These are phyloP conservation scores for Octonoba sinensis DNA, from an alignment of 2,888 invertebrate species.

Conservation along the genomic window DNA sequence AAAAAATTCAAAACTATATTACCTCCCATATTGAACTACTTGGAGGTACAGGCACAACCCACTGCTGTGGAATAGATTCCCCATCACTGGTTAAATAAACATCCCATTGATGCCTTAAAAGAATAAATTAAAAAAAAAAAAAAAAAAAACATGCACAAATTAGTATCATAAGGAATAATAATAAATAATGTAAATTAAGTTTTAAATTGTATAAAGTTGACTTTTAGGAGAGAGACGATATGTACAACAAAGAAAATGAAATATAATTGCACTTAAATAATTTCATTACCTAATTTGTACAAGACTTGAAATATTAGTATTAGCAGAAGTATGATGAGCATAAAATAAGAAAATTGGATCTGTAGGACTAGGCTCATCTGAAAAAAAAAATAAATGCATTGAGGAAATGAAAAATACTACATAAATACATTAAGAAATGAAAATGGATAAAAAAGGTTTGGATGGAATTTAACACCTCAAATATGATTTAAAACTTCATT, in stretches of 20 bases:
- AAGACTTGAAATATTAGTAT: slow-evolving; percentile 38
- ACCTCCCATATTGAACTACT: slow-evolving; percentile 42
- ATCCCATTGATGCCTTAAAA: slow-evolving; percentile 57
- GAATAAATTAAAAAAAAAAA: background rate
- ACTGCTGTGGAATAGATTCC: slow-evolving; percentile 40
- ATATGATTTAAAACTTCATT: background rate
- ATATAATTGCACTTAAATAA: background rate
- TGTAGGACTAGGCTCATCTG: slow-evolving; percentile 18
- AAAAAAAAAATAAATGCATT: background rate
- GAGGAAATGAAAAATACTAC: background rate
- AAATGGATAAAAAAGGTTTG: too few relatives aligned
- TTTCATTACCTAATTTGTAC: slow-evolving; percentile 53
- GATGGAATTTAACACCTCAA: background rate
- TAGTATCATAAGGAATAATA: background rate
- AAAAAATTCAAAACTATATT: background rate
- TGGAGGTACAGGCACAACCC: slow-evolving; percentile 44
- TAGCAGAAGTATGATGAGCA: slow-evolving; percentile 49
- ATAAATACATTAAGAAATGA: background rate
- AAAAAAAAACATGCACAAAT: background rate
- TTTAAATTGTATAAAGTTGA: background rate
- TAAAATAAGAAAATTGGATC: slow-evolving; percentile 57
- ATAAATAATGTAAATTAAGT: background rate
- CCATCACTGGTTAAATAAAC: slow-evolving; percentile 31
- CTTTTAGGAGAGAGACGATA: background rate
- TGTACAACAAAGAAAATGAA: background rate